Evolutionary conservation across 2,113 vertebrate species (phyloP), one percentile per base, ranked within the genome.

Genomic region (Antidorcas marsupialis): DNA sequence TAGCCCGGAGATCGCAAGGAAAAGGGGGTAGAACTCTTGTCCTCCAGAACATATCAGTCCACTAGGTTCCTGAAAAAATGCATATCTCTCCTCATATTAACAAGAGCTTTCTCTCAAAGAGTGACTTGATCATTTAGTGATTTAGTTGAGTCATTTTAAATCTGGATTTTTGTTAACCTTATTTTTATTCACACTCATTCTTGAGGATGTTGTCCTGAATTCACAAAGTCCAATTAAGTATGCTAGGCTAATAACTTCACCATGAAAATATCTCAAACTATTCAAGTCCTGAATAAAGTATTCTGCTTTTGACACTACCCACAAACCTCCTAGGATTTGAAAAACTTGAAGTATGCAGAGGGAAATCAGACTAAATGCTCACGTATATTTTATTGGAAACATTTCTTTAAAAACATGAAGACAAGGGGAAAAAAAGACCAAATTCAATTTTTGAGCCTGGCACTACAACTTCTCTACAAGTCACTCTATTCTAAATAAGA

Each of bases 321-420:
- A 93, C 98, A 98, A 98, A 97, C 97, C 98, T 98, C 98, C 96
- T 71, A 98, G 98, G 98, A 99, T 99, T 98, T 99, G 98, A 98
- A 98, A 98, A 99, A 98, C 98, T 98, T 98, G 91, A 98, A 98
- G 97, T 19, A 76, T 98, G 98, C 36, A 13, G 86, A 97, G 95
- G 71, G 86, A 99, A 99, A 98, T 98, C 57, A 59, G 98, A 98
- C 98, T 98, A 98, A 98, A 98, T 97, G 97, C 98, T 98, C 98
- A 97, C 98, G 97, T 98, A 97, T 96, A 98, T 99, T 98, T 98
- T 98, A 98, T 98, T 97, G 97, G 98, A 98, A 93, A 96, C 95
- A 95, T 93, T 97, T 97, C 96, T 98, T 98, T 97, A 95, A 98
- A 98, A 97, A 97, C 91, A 94, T 67, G 97, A 97, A 97, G 97